Base-by-base conservation (phyloP, 2,113 vertebrate genomes). In the Clarias batrachus region DNA sequence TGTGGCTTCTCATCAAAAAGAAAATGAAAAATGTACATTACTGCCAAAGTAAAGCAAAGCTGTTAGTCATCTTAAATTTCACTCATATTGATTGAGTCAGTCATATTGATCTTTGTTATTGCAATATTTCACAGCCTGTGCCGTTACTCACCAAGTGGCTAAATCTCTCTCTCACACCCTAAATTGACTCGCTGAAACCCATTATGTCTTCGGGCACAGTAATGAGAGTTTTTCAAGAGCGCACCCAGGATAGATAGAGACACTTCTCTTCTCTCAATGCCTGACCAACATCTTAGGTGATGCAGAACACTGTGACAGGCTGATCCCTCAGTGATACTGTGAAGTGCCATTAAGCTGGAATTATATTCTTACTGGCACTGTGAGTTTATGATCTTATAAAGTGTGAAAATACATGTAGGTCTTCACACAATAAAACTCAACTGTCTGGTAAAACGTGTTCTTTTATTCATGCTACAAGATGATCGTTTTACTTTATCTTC, bases 1-100 rank as follows among this genome's bases (percentile, higher is more conserved):
- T 85, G 90, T 79, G n/a, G 2, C n/a, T 65, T 86, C 88, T 86
- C 89, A 71, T 88, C 87, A 90, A 41, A 41, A 41, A 41, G 41
- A 41, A 41, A 48, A 48, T 48, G 48, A 8, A 48, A 82, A 65
- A 82, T 52, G 23, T 48, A 19, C 25, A 65, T 65, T 65, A 13
- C 17, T 52, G n/a, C 10, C 25, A n/a, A 66, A 82, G 60, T 11
- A 65, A 41, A 21, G 33, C 30, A 81, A 48, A 48, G 80, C 80
- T 52, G 33, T 37, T 25, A 37, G 4, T 81, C 78, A 62, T 62
- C 30, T 6, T 23, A 81, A 12, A 41, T 62, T 37, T 65, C 21
- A 65, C 8, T 52, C 25, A 25, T 62, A 74, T 60, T 74, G 83
- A 84, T 62, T 23, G 57, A 62, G 19, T 82, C 59, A 14, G 37